Base-by-base conservation (phyloP, 1,140 invertebrate species). In the Anastrepha obliqua region DNA sequence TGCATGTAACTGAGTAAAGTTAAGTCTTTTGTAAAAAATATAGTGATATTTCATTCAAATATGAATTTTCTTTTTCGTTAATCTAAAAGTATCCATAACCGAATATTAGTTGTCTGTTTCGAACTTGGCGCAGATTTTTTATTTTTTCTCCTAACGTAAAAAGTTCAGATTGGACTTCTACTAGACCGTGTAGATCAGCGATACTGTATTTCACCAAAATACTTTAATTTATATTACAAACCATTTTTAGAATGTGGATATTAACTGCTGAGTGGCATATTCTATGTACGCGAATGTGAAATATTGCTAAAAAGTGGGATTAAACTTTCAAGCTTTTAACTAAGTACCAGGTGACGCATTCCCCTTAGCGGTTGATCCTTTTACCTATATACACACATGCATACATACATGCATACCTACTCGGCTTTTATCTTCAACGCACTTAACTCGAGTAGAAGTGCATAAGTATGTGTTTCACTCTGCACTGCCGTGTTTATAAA, bases 401-500 rank as follows among this genome's bases (percentile, higher is more conserved):
- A 29, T 29, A 29, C 29, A 29, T 29, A 29, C 29, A 67, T 29
- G 64, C 11, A 29, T 39, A 67, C 39, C 29, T 29, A 42, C 64
- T 39, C 62, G 2, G 64, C 39, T 67, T 67, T 39, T 67, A 39
- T 62, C 60, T 62, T 62, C 60, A n/a, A 20, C 17, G 17, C 64
- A 42, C 29, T 67, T 20, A 42, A 67, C 64, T 2, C 20, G 64
- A 67, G 64, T 29, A 29, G 29, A 29, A 29, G 29, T 29, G 29
- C 29, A 29, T 29, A 29, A 29, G 29, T 29, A 29, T 29, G 29
- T 29, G 29, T 29, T 29, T 67, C 39, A 67, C 39, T 67, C 64
- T 29, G 64, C 64, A 67, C 29, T 67, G 29, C 64, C 20, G 64
- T 67, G 64, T 67, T 67, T 67, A 67, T 39, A 67, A 67, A 39